Evolutionary conservation across 2,888 invertebrate species (phyloP), one percentile per base, ranked within the genome.

Genomic region (Marronus borbonicus): DNA sequence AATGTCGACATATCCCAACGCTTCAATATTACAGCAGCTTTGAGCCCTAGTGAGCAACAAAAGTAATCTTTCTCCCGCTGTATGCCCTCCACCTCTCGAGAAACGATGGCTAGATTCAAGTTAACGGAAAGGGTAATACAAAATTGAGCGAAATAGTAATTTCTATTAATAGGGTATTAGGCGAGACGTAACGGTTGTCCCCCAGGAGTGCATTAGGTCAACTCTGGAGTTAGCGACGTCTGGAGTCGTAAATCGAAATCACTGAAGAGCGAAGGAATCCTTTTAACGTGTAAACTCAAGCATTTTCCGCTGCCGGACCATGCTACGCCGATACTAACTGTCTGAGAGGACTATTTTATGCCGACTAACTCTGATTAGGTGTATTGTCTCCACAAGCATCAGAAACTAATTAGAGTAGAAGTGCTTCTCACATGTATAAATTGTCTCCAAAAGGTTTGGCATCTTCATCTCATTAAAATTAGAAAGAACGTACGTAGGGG

Each of bases 91-190:
- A 44, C 62, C 31, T 31, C 28, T 28, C 62, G 28, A 31, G 62
- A 12, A 62, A 31, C 14, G 28, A 28, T 3, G 14, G 62, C 28
- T 44, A 8, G 44, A 44, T 44, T 2, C 44, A 44, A 44, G 44
- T 12, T 62, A 28, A 28, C 28, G 7, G 24, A 60, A 60, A 20
- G 24, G 28, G 20, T 60, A 60, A 60, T 60, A 60, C 20, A 20
- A 60, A 62, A 62, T 62, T 62, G 62, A 62, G 28, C 62, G 44
- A 62, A 62, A 31, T 62, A 62, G 62, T 62, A 62, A 62, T 62
- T 62, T 62, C 62, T 62, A 62, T 62, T 62, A 62, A 62, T 62
- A 62, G 62, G 62, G 28, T 62, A 62, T 62, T 28, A 62, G 62
- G n/a, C 20, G 17, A 10, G 31, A 3, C 0, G 28, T 3, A 14